phyloP scores from a whole-genome alignment of 2,113 vertebrate genomes.

The Lycocorax pyrrhopterus region DNA sequence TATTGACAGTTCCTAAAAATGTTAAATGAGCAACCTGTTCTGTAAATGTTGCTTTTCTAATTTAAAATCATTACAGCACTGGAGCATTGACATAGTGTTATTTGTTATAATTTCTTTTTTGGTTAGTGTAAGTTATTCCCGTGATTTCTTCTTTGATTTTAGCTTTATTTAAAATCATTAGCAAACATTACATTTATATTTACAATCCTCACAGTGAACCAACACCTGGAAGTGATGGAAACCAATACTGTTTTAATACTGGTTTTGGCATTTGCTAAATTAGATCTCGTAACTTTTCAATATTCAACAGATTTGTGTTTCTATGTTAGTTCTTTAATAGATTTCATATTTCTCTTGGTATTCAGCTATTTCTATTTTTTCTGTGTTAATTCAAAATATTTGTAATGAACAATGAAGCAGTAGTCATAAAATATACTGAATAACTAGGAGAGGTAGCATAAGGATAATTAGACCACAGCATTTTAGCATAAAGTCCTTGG shows the following conservation, averaged over 20 bases:
- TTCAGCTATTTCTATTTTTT: background rate
- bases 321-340: background rate
- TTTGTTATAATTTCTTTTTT: slow-evolving; percentile 76
- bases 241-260: slow-evolving; percentile 14
- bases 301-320: background rate
- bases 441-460: background rate
- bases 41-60: slow-evolving; percentile 66
- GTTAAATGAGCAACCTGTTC: slow-evolving; percentile 69
- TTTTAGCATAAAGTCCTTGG: background rate
- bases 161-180: slow-evolving; percentile 68
- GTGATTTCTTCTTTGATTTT: slow-evolving; percentile 66
- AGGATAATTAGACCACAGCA: background rate
- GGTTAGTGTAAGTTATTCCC: slow-evolving; percentile 47
- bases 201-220: background rate
- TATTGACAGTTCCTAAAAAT: slow-evolving; percentile 73
- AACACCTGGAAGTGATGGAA: background rate
- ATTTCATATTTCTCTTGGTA: background rate
- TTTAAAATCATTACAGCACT: slow-evolving; percentile 73
- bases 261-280: slow-evolving; percentile 1
- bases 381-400: background rate
- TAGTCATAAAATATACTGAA: background rate
- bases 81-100: slow-evolving; percentile 58
- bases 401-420: background rate
- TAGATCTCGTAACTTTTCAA: background rate
- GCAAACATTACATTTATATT: slow-evolving; percentile 42